These are phyloP conservation scores for Agrotis clavis DNA, from an alignment of 2,888 invertebrate species.

Conservation along the genomic window DNA sequence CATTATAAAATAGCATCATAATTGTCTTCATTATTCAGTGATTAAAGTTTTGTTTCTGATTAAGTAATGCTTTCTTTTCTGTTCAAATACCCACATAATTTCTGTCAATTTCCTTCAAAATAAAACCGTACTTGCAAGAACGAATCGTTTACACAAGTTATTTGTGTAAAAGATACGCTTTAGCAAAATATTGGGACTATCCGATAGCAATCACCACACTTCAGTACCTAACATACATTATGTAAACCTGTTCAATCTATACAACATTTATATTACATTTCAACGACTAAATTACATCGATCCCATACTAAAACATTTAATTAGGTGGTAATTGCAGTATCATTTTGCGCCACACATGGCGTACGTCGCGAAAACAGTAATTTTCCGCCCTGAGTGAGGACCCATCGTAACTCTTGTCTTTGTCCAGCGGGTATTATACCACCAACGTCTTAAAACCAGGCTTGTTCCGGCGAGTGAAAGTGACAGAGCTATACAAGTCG, in stretches of 20 bases:
- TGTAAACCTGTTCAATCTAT: constrained; percentile 21
- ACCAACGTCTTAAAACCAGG: too few species aligned
- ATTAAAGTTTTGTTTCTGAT: constrained; percentile 40
- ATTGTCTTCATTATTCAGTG: constrained; percentile 22
- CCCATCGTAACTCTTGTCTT: too few species aligned
- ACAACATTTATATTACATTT: constrained; percentile 38
- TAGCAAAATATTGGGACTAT: not conserved
- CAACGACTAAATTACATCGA: constrained; percentile 30
- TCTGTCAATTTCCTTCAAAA: not conserved
- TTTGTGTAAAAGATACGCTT: constrained; percentile 16
- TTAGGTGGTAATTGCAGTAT: not conserved
- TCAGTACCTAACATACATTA: constrained; percentile 6
- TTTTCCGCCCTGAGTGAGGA: too few species aligned
- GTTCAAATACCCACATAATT: constrained; percentile 16
- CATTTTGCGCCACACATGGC: not conserved
- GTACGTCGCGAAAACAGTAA: too few species aligned
- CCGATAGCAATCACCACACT: not conserved
- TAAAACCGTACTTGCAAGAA: not conserved
- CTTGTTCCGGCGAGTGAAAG: too few species aligned
- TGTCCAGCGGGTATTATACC: too few species aligned
- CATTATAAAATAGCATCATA: constrained; percentile 19
- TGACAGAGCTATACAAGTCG: too few species aligned
- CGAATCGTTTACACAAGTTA: constrained; percentile 1
- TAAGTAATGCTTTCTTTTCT: constrained; percentile 28
- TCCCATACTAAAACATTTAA: constrained; percentile 17